Percentiles rank a stretch among this genome's conserved stretches.
Evolutionary conservation across 2,113 vertebrate genomes (phyloP).

Genomic region (Sminthopsis crassicaudata): DNA sequence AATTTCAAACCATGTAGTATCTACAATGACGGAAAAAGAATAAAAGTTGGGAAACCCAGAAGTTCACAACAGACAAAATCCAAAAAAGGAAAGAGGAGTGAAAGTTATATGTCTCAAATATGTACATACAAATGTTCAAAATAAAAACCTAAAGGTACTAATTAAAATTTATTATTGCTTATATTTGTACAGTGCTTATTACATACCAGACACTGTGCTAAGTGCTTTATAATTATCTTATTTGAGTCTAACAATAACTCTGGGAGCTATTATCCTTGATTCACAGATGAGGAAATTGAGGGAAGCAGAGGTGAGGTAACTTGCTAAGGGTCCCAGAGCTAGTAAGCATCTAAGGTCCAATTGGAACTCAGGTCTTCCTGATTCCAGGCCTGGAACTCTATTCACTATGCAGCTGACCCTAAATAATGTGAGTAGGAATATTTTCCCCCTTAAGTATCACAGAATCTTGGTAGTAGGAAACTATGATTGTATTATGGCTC

Average conservation of each 20-base stretch:
- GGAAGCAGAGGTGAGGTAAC: not conserved
- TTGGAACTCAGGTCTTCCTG: not conserved
- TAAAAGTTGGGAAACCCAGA: not conserved
- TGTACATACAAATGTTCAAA: not conserved
- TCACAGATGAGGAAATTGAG: not conserved
- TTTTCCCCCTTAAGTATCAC: not conserved
- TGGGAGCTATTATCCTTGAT: not conserved
- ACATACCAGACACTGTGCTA: not conserved
- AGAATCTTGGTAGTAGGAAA: not conserved
- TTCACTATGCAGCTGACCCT: not conserved
- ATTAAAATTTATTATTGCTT: not conserved
- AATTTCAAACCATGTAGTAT: not conserved
- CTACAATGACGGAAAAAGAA: not conserved
- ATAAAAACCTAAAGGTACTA: not conserved
- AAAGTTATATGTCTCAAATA: not conserved
- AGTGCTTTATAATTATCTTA: not conserved
- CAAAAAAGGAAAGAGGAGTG: not conserved
- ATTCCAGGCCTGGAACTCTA: not conserved
- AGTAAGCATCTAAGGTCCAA: not conserved
- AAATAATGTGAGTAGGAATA: not conserved
- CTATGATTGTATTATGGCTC: not conserved
- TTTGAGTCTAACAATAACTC: not conserved
- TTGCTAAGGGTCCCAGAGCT: not conserved
- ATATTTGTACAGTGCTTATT: not conserved
- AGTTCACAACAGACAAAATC: not conserved